Base-by-base conservation (phyloP, 2,113 vertebrate genomes). In the Elgaria multicarinata region DNA sequence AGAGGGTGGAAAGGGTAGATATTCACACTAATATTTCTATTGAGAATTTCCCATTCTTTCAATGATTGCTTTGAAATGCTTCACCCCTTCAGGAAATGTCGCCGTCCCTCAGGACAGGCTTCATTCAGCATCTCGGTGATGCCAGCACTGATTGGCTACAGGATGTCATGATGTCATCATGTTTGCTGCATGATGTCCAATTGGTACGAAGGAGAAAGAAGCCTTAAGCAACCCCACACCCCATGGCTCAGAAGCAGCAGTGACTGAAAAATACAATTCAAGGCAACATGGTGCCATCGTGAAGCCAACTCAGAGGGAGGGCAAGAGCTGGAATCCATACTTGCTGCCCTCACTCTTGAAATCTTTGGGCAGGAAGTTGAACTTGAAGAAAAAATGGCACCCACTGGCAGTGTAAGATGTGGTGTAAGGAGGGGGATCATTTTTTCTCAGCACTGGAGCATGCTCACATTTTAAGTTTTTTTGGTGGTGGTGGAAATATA, bases 1-100 rank as follows among this genome's bases (percentile, higher is more conserved):
- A 22, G 31, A 39, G 44, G 4, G 16, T 31, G 14, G 46, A 6
- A 0, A 4, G 2, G 53, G 3, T 8, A 1, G 33, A n/a, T 3
- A 12, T 22, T 22, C 4, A 7, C 79, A 62, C 8, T 9, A n/a
- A 24, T 5, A 36, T 12, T 36, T 62, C 6, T n/a, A 10, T 36
- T 8, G 42, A 26, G 8, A 3, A 16, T 36, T 7, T 72, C 12
- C n/a, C n/a, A 36, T 22, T 62, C 58, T 18, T 62, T 62, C 58
- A 62, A 62, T 22, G 16, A 44, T 44, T 26, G 39, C 20, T 33
- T 6, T 13, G 28, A 44, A 46, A n/a, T 33, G 42, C 44, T 71
- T 10, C 14, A 6, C 42, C 39, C 7, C 28, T 18, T 22, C 66
- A n/a, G 44, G 42, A n/a, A 42, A 24, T 4, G 1, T 26, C 28